Base-by-base conservation (phyloP, 2,888 invertebrate species). In the Ectobius pallidus region DNA sequence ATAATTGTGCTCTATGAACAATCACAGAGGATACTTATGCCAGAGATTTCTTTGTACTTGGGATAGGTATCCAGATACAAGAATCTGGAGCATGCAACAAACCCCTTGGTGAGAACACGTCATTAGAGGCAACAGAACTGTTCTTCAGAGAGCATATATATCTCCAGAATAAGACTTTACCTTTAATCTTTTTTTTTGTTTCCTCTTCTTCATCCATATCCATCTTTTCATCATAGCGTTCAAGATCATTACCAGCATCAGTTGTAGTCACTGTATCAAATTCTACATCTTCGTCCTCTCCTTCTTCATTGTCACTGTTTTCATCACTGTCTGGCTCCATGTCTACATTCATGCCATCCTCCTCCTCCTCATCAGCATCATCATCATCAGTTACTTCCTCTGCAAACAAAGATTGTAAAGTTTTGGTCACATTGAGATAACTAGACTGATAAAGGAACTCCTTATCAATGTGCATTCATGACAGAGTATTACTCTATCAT, bases 181-280 rank as follows among this genome's bases (percentile, higher is more conserved):
- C 90, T 80, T 91, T 91, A 1, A 95, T 81, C 80, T 92, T 92
- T 77, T 90, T 85, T 74, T 93, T 85, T 78, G 92, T 90, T 78
- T 91, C 88, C 77, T 90, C 88, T 82, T 98, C 97, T 80, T 93
- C 94, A 42, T 88, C 85, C 71, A 93, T 85, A 80, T 94, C 92
- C 81, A 93, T 81, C 42, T 83, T 81, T 76, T 88, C 86, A 82
- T 93, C 92, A 81, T 93, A 92, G 79, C 88, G 90, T 72, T 91
- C 91, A 80, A 91, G 91, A 72, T 88, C 81, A 0, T 78, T n/a
- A 80, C 90, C 91, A 0, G 90, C 88, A 68, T 90, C 89, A 0
- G 91, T 88, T 1, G 89, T 87, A 0, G 82, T 82, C 71, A 82
- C 79, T 3, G 89, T 90, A 77, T 92, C 92, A 78, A 88, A 88